A percentile compares a stretch with the other conserved stretches of the same genome.
Evolutionary conservation across 2,113 vertebrate genomes (phyloP).

Genomic region (Triplophysa dalaica): DNA sequence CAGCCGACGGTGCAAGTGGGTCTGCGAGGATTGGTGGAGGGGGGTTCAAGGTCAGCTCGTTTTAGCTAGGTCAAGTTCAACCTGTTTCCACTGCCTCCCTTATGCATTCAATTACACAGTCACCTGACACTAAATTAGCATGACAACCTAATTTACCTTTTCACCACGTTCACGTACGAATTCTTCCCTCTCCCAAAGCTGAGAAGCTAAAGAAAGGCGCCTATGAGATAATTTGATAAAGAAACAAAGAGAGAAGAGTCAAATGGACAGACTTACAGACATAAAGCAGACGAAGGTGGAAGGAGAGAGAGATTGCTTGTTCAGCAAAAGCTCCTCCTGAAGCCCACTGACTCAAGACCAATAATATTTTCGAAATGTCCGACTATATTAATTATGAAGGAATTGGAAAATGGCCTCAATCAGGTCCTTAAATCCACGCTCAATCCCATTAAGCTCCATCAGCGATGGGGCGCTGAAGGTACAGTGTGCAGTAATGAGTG

Average conservation of each 20-base stretch:
- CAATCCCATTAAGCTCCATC: slow-evolving; percentile 52
- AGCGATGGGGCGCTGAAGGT: slow-evolving; percentile 40
- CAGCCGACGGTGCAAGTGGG: slow-evolving; percentile 21
- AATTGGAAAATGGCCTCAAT: slow-evolving; percentile 57
- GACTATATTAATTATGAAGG: slow-evolving; percentile 60
- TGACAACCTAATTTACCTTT: slow-evolving; percentile 75
- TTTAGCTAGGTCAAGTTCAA: slow-evolving; percentile 79
- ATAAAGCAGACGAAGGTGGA: neutral
- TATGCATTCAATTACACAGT: slow-evolving; percentile 76
- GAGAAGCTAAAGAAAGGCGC: neutral
- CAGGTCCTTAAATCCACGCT: slow-evolving; percentile 46
- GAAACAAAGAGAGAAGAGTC: slow-evolving; percentile 37
- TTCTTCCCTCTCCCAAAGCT: slow-evolving; percentile 33
- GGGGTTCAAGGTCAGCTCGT: slow-evolving; percentile 72
- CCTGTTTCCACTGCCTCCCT: slow-evolving; percentile 62
- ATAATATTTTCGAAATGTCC: slow-evolving; percentile 55
- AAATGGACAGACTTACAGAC: slow-evolving; percentile 29
- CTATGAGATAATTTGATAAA: slow-evolving; percentile 6
- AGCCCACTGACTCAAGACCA: slow-evolving; percentile 53
- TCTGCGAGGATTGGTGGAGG: slow-evolving; percentile 42
- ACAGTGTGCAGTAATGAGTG: slow-evolving; percentile 55
- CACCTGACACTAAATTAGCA: slow-evolving; percentile 77
- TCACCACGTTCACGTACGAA: slow-evolving; percentile 60
- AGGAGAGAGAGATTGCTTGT: slow-evolving; percentile 11
- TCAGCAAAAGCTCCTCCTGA: slow-evolving; percentile 30